phyloP scores from a whole-genome alignment of 2,113 vertebrate genomes.

The Labeo catla region DNA sequence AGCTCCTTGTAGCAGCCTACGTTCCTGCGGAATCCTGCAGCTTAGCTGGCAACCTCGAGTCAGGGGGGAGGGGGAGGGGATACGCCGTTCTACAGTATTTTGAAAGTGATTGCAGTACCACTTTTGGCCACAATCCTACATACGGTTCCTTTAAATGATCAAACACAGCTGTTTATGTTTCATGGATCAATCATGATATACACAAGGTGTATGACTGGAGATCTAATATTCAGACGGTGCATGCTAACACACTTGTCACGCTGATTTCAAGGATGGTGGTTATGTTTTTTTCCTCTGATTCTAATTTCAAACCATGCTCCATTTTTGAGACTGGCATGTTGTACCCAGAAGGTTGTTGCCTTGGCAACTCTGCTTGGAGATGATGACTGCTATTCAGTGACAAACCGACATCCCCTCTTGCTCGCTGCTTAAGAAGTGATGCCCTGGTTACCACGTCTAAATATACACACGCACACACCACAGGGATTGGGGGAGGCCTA shows the following conservation, averaged over 20 bases:
- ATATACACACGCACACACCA: conserved; percentile 39
- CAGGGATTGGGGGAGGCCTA: conserved; percentile 63
- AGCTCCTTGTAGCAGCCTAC: too few relatives aligned
- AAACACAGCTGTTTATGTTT: neutral
- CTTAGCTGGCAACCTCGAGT: too few relatives aligned
- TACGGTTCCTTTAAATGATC: too few relatives aligned
- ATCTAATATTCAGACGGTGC: neutral
- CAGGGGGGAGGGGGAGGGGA: too few relatives aligned
- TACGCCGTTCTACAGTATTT: too few relatives aligned
- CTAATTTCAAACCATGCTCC: conserved; percentile 74
- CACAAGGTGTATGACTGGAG: neutral
- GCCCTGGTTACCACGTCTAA: conserved; percentile 53
- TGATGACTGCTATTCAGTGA: conserved; percentile 71
- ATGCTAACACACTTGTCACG: conserved; percentile 18
- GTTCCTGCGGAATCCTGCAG: too few relatives aligned
- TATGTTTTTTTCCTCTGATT: conserved; percentile 62
- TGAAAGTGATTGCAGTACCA: too few relatives aligned
- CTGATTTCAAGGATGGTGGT: conserved; percentile 32
- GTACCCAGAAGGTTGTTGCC: conserved; percentile 76
- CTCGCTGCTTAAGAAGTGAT: conserved; percentile 50
- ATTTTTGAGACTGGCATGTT: conserved; percentile 70
- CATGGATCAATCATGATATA: conserved; percentile 8
- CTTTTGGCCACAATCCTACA: too few relatives aligned
- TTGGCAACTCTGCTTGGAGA: conserved; percentile 69
- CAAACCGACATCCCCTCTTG: conserved; percentile 54